Base-by-base conservation (phyloP, 2,888 invertebrate genomes). In the Drosophila subsilvestris region DNA sequence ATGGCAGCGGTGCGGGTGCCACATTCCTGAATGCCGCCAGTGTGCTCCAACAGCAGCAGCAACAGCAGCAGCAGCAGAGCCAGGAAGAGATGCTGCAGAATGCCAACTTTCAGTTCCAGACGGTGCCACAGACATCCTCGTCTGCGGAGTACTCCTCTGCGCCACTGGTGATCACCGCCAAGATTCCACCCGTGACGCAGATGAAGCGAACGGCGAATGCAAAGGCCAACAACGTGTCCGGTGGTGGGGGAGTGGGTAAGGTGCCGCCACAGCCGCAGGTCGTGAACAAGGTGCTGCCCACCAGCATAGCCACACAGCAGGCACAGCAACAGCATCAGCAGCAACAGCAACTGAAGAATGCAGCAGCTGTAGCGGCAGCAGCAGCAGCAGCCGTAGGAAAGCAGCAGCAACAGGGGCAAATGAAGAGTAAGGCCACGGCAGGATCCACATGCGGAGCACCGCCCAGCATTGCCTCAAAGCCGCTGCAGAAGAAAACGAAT, bases 251-350 rank as follows among this genome's bases (percentile, higher is more conserved):
- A 5, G 60, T 88, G 4, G 84, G 80, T 1, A 91, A 90, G 60
- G 89, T 89, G 17, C 90, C 89, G 49, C 88, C 90, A 2, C 81
- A 86, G 54, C 78, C 62, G 3, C 89, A 87, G 53, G 90, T 90
- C 62, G 79, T 91, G 18, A 91, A 91, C 69, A 91, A 91, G 72
- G 91, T 91, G 54, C 63, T 90, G 69, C 91, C 91, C 29, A 88
- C 86, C 55, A 77, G 70, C 55, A 68, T 86, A 45, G 65, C 72
- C 29, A 66, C 75, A 17, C 84, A 85, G 9, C 82, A 81, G 25
- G 73, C 80, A 0, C 84, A 79, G 32, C 63, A 67, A 7, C 63
- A 37, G 27, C 63, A 20, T 1, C 20, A 20, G 22, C 22, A 22
- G 5, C 22, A 67, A 8, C 63, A 67, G 10, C 63, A 44, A n/a